phyloP scores from a whole-genome alignment of 2,888 invertebrate genomes.

The Auanema freiburgensis region DNA sequence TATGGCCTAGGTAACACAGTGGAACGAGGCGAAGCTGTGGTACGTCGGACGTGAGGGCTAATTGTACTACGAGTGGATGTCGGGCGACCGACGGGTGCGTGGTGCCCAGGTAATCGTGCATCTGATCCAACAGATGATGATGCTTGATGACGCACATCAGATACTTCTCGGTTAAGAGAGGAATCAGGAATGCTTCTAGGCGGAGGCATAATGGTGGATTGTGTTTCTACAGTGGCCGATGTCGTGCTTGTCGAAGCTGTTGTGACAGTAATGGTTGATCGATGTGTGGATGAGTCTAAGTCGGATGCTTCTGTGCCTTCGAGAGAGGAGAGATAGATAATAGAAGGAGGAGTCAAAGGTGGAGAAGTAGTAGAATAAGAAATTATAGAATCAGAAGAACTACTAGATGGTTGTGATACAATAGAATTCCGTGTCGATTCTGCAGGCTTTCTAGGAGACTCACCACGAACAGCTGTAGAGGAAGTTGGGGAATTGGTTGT shows the following conservation, averaged over 20 bases:
- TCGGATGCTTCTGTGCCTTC: conserved; percentile 25
- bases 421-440: neutral
- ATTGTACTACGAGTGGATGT: conserved; percentile 7
- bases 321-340: conserved; percentile 10
- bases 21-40: neutral
- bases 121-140: neutral
- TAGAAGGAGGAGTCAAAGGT: conserved; percentile 5
- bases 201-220: conserved; percentile 8
- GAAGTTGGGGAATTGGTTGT: conserved; percentile 22
- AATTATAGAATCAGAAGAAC: conserved; percentile 4
- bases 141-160: neutral
- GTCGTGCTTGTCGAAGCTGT: conserved; percentile 23
- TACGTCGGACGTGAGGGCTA: neutral
- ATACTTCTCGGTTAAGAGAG: neutral
- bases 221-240: conserved; percentile 9
- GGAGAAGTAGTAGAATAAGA: conserved; percentile 6
- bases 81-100: neutral
- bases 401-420: neutral
- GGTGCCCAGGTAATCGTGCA: neutral
- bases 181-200: conserved; percentile 8
- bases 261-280: conserved; percentile 20
- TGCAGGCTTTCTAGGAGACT: conserved; percentile 10
- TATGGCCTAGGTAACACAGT: conserved; percentile 49
- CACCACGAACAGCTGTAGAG: conserved; percentile 21
- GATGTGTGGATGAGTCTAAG: conserved; percentile 26